Conservation (phyloP, 2,888 invertebrate genomes). For the Parnassius apollo region DNA sequence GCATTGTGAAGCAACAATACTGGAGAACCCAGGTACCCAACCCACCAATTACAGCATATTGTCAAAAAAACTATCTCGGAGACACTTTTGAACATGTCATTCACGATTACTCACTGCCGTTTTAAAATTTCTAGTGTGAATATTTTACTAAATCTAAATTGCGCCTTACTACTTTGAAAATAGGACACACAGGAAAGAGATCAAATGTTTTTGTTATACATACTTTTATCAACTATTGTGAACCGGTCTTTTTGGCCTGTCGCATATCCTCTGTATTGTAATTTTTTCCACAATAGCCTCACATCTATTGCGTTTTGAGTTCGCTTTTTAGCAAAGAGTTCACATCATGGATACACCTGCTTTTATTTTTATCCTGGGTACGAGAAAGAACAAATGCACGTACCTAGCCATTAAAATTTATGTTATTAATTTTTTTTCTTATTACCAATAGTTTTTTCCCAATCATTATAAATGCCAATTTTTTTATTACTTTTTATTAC, state of each 20-base stretch:
- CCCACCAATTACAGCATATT: constrained; percentile 78
- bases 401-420: too few species aligned
- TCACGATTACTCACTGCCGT: constrained; percentile 44
- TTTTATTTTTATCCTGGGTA: constrained; percentile 42
- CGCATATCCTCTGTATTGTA: constrained; percentile 78
- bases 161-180: constrained; percentile 32
- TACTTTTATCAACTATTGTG: constrained; percentile 66
- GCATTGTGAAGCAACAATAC: constrained; percentile 59
- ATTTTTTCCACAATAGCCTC: constrained; percentile 62
- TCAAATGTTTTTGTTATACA: constrained; percentile 39
- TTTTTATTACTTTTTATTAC: too few species aligned
- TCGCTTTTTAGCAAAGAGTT: constrained; percentile 59
- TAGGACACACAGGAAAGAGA: constrained; percentile 25
- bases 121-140: constrained; percentile 27
- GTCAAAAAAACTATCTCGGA: constrained; percentile 69
- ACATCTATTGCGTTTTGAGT: constrained; percentile 58
- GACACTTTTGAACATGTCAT: constrained; percentile 79
- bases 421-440: too few species aligned
- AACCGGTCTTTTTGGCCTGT: constrained; percentile 70
- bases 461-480: too few species aligned
- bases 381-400: constrained; percentile 5
- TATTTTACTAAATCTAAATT: constrained; percentile 32
- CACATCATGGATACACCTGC: constrained; percentile 60
- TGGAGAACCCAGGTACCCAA: constrained; percentile 76
- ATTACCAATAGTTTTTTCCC: too few species aligned